Conservation (phyloP, 2,888 invertebrate species). For the Caenorhabditis macrosperma region DNA sequence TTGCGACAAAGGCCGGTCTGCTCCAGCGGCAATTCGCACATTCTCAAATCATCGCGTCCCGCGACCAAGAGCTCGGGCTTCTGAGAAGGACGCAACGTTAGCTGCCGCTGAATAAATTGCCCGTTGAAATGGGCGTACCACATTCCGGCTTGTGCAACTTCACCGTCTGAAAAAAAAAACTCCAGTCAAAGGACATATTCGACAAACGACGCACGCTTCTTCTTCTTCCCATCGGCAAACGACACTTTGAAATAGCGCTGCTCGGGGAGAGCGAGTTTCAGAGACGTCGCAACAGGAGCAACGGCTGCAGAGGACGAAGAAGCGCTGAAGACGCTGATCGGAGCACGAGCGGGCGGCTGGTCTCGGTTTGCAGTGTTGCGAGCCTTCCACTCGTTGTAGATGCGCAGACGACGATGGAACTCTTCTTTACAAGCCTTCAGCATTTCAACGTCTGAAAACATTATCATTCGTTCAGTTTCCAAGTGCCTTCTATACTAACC, state of each 20-base stretch:
- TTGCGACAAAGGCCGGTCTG: slow-evolving; percentile 91
- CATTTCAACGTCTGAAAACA: slow-evolving; percentile 93
- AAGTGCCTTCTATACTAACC: no score
- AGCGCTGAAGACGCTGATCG: slow-evolving; percentile 49
- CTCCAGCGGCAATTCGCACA: slow-evolving; percentile 96
- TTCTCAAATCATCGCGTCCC: slow-evolving; percentile 98
- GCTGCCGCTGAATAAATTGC: slow-evolving; percentile 96
- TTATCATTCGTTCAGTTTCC: no score
- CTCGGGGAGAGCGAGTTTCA: slow-evolving; percentile 57
- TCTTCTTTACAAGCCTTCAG: slow-evolving; percentile 98
- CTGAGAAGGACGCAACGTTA: slow-evolving; percentile 96
- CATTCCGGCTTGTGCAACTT: slow-evolving; percentile 86
- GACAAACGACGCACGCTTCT: slow-evolving; percentile 83
- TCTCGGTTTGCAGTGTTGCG: slow-evolving; percentile 56
- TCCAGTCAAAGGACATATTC: no score
- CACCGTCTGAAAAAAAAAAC: slow-evolving; percentile 58
- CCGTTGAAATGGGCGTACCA: slow-evolving; percentile 99
- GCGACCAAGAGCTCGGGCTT: slow-evolving; percentile 91
- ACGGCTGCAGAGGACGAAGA: background rate
- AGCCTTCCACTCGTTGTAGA: slow-evolving; percentile 96
- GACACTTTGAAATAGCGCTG: slow-evolving; percentile 72
- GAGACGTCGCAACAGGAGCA: slow-evolving; percentile 38
- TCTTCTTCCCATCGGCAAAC: slow-evolving; percentile 39
- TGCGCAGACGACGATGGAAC: slow-evolving; percentile 96
- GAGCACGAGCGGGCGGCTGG: slow-evolving; percentile 57